Conservation (phyloP, 2,888 invertebrate genomes). For the Pachymerium ferrugineum region DNA sequence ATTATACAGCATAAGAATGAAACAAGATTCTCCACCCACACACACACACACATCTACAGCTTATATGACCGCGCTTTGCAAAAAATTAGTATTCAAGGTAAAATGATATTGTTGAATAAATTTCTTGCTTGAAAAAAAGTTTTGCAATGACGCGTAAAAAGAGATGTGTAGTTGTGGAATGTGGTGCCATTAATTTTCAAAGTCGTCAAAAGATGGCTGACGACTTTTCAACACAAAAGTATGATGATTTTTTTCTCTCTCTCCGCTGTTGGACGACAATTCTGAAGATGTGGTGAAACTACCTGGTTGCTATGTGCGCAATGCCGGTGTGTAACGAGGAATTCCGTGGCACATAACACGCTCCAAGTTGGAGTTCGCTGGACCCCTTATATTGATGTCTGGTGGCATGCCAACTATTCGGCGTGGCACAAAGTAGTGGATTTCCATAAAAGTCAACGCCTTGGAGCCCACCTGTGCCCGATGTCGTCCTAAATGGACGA, state of each 20-base stretch:
- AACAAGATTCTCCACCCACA: neutral
- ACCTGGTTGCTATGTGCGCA: constrained; percentile 6
- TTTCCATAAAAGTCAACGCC: constrained; percentile 15
- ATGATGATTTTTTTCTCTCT: neutral
- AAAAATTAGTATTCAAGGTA: neutral
- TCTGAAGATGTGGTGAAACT: constrained; percentile 4
- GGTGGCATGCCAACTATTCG: constrained; percentile 27
- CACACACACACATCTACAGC: too few species aligned
- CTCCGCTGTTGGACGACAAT: neutral
- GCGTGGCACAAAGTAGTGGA: constrained; percentile 22
- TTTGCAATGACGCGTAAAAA: too few species aligned
- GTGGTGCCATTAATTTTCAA: neutral
- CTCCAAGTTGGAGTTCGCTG: neutral
- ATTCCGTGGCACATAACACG: constrained; percentile 19
- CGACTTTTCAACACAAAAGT: neutral
- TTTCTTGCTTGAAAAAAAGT: too few species aligned
- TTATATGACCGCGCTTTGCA: neutral
- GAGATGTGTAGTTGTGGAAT: too few species aligned
- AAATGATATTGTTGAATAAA: neutral
- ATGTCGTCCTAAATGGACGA: constrained; percentile 9
- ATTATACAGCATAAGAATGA: constrained; percentile 1
- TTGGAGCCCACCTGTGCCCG: constrained; percentile 5
- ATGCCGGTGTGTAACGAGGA: constrained; percentile 11
- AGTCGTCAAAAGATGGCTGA: neutral
- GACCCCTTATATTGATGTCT: constrained; percentile 9